A percentile compares a stretch with the other conserved stretches of the same genome.
These are phyloP conservation scores for Vidua chalybeata DNA, from an alignment of 2,113 vertebrate species.

Conservation along the genomic window DNA sequence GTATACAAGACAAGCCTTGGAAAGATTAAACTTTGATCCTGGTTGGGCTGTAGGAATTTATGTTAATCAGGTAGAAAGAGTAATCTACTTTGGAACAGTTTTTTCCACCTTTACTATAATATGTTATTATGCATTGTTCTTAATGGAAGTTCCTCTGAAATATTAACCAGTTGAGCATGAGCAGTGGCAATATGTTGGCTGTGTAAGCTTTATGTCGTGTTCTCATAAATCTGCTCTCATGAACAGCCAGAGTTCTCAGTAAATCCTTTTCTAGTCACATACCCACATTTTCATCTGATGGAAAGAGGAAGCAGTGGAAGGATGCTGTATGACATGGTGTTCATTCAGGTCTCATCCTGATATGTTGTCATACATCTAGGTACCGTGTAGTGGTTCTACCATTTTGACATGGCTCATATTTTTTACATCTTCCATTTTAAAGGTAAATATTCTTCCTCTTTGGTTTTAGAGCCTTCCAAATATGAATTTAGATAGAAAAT, in stretches of 20 bases:
- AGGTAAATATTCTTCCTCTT: not conserved
- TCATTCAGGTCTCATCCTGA: not conserved
- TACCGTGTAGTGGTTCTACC: not conserved
- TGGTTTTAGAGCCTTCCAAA: not conserved
- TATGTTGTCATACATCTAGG: not conserved
- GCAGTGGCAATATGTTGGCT: not conserved
- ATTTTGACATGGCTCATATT: not conserved
- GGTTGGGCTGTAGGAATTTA: not conserved
- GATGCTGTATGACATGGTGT: not conserved
- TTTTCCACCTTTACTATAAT: not conserved
- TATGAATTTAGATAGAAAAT: not conserved
- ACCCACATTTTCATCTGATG: not conserved
- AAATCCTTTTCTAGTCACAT: not conserved
- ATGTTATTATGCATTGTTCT: not conserved
- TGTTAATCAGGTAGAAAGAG: not conserved
- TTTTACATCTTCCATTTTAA: not conserved
- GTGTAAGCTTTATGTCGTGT: not conserved
- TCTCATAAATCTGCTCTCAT: not conserved
- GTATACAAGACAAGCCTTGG: not conserved
- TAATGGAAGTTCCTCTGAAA: not conserved
- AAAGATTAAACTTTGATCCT: slow-evolving; percentile 47
- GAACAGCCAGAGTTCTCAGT: not conserved
- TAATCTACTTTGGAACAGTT: not conserved
- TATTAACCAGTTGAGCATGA: not conserved
- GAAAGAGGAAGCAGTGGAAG: not conserved